Evolutionary conservation across 2,888 invertebrate genomes (phyloP).

Genomic region (Ophion slaviceki): DNA sequence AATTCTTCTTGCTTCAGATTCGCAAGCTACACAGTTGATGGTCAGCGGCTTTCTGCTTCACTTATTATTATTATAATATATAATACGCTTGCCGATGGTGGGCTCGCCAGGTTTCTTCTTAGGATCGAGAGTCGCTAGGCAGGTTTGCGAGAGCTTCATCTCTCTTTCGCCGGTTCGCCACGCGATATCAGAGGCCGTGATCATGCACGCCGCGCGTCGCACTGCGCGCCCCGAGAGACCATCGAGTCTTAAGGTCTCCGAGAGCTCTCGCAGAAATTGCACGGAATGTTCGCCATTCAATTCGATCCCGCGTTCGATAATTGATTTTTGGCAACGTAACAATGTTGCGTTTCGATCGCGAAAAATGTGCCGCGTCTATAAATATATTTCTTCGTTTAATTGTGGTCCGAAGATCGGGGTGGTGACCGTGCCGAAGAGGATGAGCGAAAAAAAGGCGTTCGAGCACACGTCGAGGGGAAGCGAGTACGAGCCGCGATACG

Average conservation of each 20-base stretch:
- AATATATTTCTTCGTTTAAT: background rate
- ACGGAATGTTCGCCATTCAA: slow-evolving; percentile 14
- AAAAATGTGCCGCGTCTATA: background rate
- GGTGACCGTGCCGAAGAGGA: slow-evolving; percentile 6
- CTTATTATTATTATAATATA: slow-evolving; percentile 54
- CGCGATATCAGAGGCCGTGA: slow-evolving; percentile 62
- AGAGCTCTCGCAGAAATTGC: slow-evolving; percentile 28
- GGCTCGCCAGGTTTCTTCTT: slow-evolving; percentile 46
- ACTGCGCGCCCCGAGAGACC: slow-evolving; percentile 25
- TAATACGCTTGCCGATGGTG: slow-evolving; percentile 47
- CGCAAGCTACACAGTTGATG: slow-evolving; percentile 5
- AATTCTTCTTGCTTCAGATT: slow-evolving; percentile 44
- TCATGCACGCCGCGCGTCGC: slow-evolving; percentile 50
- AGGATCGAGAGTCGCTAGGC: slow-evolving; percentile 48
- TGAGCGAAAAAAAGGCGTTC: slow-evolving; percentile 16
- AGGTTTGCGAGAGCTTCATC: slow-evolving; percentile 50
- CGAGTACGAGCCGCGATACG: slow-evolving; percentile 76
- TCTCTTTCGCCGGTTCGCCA: slow-evolving; percentile 46
- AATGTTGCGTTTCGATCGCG: background rate
- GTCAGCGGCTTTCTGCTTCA: slow-evolving; percentile 34
- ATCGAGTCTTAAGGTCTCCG: slow-evolving; percentile 7
- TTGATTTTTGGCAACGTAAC: slow-evolving; percentile 6
- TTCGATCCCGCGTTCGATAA: slow-evolving; percentile 1
- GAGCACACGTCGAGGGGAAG: slow-evolving; percentile 49
- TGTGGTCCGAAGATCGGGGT: slow-evolving; percentile 27